These are phyloP conservation scores for Onychostruthus taczanowskii DNA, from an alignment of 2,113 vertebrate genomes.

Conservation along the genomic window DNA sequence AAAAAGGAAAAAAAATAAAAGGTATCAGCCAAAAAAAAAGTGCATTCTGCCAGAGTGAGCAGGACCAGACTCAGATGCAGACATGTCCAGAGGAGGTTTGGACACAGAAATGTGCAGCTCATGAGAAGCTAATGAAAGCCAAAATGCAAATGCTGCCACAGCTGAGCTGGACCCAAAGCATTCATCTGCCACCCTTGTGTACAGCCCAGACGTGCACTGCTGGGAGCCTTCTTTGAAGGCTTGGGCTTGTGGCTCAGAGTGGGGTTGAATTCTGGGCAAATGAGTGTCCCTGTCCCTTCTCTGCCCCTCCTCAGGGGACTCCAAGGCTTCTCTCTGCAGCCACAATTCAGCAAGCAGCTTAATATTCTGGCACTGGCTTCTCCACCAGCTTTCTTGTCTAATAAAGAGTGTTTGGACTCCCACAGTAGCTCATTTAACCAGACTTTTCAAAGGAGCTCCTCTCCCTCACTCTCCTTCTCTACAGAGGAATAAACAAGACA, in stretches of 20 bases:
- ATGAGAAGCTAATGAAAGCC: background rate
- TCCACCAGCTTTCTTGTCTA: background rate
- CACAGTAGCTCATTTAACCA: conserved; percentile 26
- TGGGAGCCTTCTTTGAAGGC: background rate
- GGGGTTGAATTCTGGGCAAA: background rate
- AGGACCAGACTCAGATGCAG: background rate
- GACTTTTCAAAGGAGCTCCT: conserved; percentile 29
- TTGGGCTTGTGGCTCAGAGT: background rate
- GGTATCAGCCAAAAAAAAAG: background rate
- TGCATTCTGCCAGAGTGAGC: background rate
- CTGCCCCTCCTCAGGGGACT: background rate
- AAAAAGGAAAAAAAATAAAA: background rate
- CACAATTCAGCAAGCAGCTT: background rate
- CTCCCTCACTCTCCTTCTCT: background rate
- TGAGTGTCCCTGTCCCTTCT: background rate
- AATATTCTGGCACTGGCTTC: background rate
- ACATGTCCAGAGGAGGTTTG: background rate
- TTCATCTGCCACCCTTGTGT: background rate
- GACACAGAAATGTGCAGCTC: rapidly evolving
- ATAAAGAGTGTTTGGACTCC: background rate
- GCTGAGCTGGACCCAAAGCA: background rate
- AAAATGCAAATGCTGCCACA: background rate
- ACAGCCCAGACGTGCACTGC: background rate
- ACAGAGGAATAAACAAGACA: conserved; percentile 19
- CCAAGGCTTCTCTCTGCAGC: background rate